phyloP scores from a whole-genome alignment of 2,797 vertebrate genomes.

The Phaenicophaeus curvirostris region DNA sequence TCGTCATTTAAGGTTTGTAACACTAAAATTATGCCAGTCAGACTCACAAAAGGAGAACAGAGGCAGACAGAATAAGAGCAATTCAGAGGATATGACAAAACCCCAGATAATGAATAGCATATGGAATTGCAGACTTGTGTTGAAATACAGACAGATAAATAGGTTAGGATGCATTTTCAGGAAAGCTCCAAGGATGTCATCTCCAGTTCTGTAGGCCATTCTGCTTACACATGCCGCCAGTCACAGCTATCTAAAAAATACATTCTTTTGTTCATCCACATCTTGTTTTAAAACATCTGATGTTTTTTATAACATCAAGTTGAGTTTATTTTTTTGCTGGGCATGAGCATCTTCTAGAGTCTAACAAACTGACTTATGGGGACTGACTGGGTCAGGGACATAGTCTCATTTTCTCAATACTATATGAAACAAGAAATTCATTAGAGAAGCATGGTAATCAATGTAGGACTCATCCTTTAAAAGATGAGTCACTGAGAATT shows the following conservation, averaged over 20 bases:
- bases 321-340: constrained; percentile 16
- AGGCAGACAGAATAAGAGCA: background rate
- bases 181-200: constrained; percentile 8
- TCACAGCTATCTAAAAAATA: background rate
- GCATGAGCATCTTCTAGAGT: background rate
- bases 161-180: background rate
- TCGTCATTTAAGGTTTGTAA: constrained; percentile 23
- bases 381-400: background rate
- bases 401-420: background rate
- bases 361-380: background rate
- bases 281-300: constrained; percentile 27
- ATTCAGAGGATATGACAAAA: background rate
- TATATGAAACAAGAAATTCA: background rate
- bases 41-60: background rate
- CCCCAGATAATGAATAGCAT: background rate
- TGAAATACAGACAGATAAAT: constrained; percentile 16
- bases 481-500: background rate
- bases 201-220: background rate
- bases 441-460: background rate
- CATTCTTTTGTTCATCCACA: background rate
- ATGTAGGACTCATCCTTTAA: background rate
- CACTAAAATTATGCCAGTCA: background rate
- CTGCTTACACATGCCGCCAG: background rate
- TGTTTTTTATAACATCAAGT: background rate
- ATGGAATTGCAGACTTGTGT: background rate